These are phyloP conservation scores for Donacobius atricapilla DNA, from an alignment of 2,113 vertebrate genomes.

Conservation along the genomic window DNA sequence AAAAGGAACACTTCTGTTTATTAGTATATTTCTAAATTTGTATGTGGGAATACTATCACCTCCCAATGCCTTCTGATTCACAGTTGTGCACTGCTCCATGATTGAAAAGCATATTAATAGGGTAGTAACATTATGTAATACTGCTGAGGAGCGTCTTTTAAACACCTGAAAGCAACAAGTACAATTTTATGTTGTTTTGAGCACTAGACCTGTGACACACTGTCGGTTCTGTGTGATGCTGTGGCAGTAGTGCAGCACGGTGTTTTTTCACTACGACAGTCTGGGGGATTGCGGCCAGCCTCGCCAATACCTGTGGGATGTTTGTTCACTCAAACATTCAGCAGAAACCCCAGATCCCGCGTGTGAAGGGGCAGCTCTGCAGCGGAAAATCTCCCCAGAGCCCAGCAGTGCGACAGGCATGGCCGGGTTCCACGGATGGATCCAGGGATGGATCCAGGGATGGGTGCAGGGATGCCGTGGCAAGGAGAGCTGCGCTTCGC, in stretches of 20 bases:
- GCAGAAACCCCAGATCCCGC: background rate
- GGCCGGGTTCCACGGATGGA: background rate
- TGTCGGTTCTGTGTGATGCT: fast-evolving
- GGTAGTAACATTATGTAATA: background rate
- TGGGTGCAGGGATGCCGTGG: background rate
- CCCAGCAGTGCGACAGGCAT: background rate
- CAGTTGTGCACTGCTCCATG: background rate
- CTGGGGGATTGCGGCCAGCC: background rate
- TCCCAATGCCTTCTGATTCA: background rate
- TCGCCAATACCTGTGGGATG: background rate
- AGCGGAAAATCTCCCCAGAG: background rate
- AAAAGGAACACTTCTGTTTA: background rate
- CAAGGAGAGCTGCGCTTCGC: background rate
- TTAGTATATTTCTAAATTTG: background rate
- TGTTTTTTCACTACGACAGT: background rate
- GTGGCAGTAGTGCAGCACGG: background rate
- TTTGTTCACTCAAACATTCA: background rate
- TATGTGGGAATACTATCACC: background rate
- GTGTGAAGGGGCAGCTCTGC: background rate
- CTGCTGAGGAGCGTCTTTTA: background rate
- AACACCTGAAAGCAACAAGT: background rate
- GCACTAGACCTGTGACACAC: background rate
- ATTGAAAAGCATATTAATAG: background rate
- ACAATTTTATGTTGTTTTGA: background rate
- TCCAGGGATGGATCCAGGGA: background rate